Conservation (phyloP, 2,888 invertebrate genomes). For the Brenthis ino region DNA sequence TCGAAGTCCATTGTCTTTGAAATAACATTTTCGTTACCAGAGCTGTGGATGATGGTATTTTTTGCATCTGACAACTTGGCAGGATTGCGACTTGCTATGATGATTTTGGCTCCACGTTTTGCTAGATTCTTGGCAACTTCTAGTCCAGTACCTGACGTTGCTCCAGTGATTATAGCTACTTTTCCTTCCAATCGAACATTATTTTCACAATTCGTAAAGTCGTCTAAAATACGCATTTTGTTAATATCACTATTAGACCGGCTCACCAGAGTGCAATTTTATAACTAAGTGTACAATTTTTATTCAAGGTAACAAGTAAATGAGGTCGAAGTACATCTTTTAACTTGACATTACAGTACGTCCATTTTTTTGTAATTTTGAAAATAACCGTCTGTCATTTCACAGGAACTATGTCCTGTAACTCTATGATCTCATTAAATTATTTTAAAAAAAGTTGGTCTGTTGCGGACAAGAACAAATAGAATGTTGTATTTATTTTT, state of each 20-base stretch:
- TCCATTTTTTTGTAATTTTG: no score
- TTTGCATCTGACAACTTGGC: conserved; percentile 52
- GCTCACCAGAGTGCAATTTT: background rate
- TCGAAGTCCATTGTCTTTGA: conserved; percentile 73
- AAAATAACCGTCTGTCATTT: no score
- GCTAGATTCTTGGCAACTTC: conserved; percentile 70
- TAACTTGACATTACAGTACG: no score
- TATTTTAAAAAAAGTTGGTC: no score
- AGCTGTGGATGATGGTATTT: conserved; percentile 47
- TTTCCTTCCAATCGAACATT: conserved; percentile 56
- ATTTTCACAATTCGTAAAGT: conserved; percentile 57
- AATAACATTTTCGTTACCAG: conserved; percentile 52
- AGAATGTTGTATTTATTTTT: no score
- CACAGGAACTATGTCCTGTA: no score
- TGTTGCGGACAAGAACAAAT: no score
- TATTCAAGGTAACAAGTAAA: no score
- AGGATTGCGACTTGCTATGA: conserved; percentile 78
- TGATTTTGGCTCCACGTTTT: conserved; percentile 79
- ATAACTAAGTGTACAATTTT: conserved; percentile 6
- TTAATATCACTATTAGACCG: background rate
- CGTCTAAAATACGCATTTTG: conserved; percentile 39
- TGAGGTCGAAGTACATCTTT: no score
- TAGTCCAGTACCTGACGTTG: conserved; percentile 62
- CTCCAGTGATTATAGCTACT: conserved; percentile 69
- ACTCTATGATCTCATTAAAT: no score